Evolutionary conservation across 2,113 vertebrate species (phyloP), one percentile per base, ranked within the genome.

Genomic region (Coptodon bakossiorum): DNA sequence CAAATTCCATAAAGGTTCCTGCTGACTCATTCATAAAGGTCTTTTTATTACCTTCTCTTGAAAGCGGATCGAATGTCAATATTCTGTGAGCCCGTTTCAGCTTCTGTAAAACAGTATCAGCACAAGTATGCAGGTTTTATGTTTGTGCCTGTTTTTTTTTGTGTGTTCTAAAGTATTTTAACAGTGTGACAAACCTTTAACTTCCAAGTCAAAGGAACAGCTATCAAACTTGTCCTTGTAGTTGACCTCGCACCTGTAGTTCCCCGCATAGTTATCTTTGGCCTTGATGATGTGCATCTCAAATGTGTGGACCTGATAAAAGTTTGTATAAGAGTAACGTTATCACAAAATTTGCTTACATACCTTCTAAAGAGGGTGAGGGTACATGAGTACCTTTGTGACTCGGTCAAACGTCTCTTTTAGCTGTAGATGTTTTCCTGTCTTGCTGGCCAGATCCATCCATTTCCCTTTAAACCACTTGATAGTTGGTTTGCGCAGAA

Each of bases 401-500:
- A 96, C 80, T 50, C 99, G 97, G 80, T 99, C 99, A 31, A 99
- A 99, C 56, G 96, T 98, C 87, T 99, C 99, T 91, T 99, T 99
- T 71, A 99, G 96, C 92, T 99, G 99, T 9, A 99, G 93, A 83
- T 99, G 99, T 83, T 99, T 99, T 57, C 99, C 99, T 0, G 98
- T 99, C 96, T 99, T 99, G 95, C 99, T 99, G 88, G 98, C 98
- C 86, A 99, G 94, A 86, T 99, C 99, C 98, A 99, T 98, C 99
- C 99, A 99, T 96, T 99, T 99, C 5, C 99, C 99, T 94, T 99
- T 99, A 89, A 99, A 98, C 99, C 99, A 99, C 82, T 99, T 99
- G 53, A 99, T 54, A 0, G 97, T 97, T 54, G 99, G 99, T 93
- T 99, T 99, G 50, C 98, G 97, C 29, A 99, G 97, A 86, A 99